phyloP scores from a whole-genome alignment of 2,113 vertebrate genomes.

The Osmerus mordax region DNA sequence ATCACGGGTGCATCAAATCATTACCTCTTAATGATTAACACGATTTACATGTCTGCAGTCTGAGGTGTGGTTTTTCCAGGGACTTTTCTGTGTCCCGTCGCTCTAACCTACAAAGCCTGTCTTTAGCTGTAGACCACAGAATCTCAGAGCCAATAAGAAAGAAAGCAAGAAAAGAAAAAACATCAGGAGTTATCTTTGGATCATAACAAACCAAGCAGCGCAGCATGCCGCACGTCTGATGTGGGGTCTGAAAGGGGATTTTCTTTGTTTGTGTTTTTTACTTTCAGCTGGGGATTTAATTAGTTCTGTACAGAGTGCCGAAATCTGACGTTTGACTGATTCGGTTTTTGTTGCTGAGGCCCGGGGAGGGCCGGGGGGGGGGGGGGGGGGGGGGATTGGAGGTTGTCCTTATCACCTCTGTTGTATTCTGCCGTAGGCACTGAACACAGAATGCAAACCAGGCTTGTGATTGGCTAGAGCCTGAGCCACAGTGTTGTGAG shows the following conservation, averaged over 20 bases:
- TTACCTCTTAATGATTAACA: slow-evolving; percentile 45
- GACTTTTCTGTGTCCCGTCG: slow-evolving; percentile 22
- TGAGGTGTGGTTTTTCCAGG: slow-evolving; percentile 20
- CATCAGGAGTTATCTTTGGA: slow-evolving; percentile 48
- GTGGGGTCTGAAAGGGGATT: slow-evolving; percentile 51
- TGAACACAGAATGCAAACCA: slow-evolving; percentile 37
- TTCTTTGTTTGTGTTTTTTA: slow-evolving; percentile 54
- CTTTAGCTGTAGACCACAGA: slow-evolving; percentile 25
- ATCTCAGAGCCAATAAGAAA: slow-evolving; percentile 30
- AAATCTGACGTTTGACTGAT: slow-evolving; percentile 61
- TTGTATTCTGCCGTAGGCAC: slow-evolving; percentile 43
- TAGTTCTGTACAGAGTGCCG: slow-evolving; percentile 54
- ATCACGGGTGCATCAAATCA: slow-evolving; percentile 49
- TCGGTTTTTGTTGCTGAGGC: slow-evolving; percentile 35
- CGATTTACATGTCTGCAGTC: slow-evolving; percentile 47
- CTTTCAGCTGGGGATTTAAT: slow-evolving; percentile 59
- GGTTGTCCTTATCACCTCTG: slow-evolving; percentile 46
- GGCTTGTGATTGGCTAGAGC: too few species aligned
- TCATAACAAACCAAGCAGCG: slow-evolving; percentile 52
- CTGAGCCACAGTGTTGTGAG: neutral
- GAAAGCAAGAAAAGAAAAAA: neutral
- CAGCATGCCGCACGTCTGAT: slow-evolving; percentile 50
- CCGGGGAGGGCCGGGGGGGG: slow-evolving; percentile 8
- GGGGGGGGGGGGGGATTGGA: slow-evolving; percentile 24
- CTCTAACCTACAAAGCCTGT: neutral